These are phyloP conservation scores for Piaya cayana DNA, from an alignment of 2,113 vertebrate species.

Conservation along the genomic window DNA sequence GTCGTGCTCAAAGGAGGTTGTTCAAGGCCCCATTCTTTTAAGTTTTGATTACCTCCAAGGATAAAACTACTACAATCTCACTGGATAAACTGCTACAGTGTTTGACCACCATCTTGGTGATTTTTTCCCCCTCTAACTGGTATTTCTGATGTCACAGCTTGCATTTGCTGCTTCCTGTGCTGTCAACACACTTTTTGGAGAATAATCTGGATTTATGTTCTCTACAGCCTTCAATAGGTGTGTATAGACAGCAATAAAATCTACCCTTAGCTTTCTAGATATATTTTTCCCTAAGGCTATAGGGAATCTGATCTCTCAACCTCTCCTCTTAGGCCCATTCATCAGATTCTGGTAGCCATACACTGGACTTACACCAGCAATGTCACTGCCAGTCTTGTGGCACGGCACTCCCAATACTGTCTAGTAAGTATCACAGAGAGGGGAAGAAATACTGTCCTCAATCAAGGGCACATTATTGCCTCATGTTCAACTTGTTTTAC, in stretches of 20 bases:
- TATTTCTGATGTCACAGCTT: background rate
- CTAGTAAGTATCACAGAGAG: background rate
- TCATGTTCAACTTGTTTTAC: background rate
- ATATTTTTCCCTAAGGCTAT: background rate
- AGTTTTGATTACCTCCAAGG: background rate
- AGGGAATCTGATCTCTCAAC: background rate
- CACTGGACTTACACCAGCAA: background rate
- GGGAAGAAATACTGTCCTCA: background rate
- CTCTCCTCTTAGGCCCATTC: background rate
- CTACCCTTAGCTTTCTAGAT: background rate
- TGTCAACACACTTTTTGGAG: background rate
- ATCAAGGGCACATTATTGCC: background rate
- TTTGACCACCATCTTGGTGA: background rate
- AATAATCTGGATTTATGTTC: background rate
- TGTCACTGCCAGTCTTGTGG: background rate
- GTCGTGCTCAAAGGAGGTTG: background rate
- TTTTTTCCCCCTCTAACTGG: background rate
- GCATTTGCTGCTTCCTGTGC: background rate
- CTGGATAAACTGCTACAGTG: background rate
- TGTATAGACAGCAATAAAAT: background rate
- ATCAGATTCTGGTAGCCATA: background rate
- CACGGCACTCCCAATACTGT: background rate
- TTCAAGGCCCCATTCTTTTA: background rate
- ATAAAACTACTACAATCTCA: background rate
- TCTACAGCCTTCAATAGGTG: background rate